These are phyloP conservation scores for Gracilinanus agilis DNA, from an alignment of 2,113 vertebrate species.

Conservation along the genomic window DNA sequence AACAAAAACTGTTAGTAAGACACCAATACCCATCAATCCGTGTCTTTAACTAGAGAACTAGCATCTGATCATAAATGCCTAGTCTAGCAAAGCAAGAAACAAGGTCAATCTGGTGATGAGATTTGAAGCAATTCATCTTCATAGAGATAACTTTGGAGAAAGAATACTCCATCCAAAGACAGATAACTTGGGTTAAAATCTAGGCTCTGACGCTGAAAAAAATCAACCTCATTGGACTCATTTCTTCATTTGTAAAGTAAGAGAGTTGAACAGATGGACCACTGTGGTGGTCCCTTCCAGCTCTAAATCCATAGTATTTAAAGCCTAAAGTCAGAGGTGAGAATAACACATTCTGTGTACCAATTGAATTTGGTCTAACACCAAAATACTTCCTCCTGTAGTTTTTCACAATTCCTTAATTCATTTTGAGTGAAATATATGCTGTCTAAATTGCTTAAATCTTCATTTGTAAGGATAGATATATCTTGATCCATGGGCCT, in stretches of 20 bases:
- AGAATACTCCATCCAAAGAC: neutral
- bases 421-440: conserved; percentile 23
- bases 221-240: neutral
- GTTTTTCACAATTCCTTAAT: neutral
- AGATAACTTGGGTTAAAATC: neutral
- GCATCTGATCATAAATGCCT: conserved; percentile 17
- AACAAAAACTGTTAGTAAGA: neutral
- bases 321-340: conserved; percentile 14
- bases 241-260: neutral
- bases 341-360: neutral
- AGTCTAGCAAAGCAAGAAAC: conserved; percentile 1
- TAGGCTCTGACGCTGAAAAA: neutral
- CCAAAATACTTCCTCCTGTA: conserved; percentile 19
- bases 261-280: neutral
- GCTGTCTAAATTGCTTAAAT: neutral
- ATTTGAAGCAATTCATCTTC: neutral
- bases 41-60: conserved; percentile 9
- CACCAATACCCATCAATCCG: neutral
- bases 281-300: neutral
- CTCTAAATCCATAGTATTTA: neutral
- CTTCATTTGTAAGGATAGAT: neutral
- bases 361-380: conserved; percentile 4
- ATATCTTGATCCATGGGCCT: neutral
- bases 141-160: neutral
- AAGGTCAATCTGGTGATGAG: neutral